Evolutionary conservation across 2,113 vertebrate genomes (phyloP).

Genomic region (Pseudorasbora parva): DNA sequence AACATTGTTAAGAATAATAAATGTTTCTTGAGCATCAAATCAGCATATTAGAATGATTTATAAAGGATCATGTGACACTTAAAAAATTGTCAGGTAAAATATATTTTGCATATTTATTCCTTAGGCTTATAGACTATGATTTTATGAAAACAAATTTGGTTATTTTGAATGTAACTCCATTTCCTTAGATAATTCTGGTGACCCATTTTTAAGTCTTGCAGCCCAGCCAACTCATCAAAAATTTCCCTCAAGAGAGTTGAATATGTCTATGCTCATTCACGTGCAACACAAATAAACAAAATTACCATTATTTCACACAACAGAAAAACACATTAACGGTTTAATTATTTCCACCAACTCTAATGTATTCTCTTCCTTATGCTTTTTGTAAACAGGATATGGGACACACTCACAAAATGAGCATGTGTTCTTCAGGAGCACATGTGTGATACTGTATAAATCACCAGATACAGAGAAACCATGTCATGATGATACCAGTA

Average conservation of each 20-base stretch:
- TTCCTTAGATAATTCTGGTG: no score
- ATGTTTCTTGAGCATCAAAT: no score
- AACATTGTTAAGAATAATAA: no score
- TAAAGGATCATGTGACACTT: no score
- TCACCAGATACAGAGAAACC: neutral
- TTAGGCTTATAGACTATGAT: no score
- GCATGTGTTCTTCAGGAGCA: conserved; percentile 10
- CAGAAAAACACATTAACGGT: neutral
- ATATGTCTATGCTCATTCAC: neutral
- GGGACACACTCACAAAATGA: conserved; percentile 41
- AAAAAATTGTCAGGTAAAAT: no score
- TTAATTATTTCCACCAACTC: neutral
- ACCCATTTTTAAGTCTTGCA: no score
- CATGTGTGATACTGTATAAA: conserved; percentile 11
- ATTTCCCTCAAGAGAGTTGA: neutral
- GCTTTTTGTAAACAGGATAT: conserved; percentile 46
- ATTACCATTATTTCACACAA: neutral
- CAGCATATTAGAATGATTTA: no score
- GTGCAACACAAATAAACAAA: neutral
- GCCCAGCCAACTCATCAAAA: fast-evolving
- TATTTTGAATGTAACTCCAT: no score
- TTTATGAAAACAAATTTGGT: no score
- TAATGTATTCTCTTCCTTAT: neutral
- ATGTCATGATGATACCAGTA: neutral
- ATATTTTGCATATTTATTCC: no score